These are phyloP conservation scores for Kradibia gibbosae DNA, from an alignment of 1,140 invertebrate genomes.

Conservation along the genomic window DNA sequence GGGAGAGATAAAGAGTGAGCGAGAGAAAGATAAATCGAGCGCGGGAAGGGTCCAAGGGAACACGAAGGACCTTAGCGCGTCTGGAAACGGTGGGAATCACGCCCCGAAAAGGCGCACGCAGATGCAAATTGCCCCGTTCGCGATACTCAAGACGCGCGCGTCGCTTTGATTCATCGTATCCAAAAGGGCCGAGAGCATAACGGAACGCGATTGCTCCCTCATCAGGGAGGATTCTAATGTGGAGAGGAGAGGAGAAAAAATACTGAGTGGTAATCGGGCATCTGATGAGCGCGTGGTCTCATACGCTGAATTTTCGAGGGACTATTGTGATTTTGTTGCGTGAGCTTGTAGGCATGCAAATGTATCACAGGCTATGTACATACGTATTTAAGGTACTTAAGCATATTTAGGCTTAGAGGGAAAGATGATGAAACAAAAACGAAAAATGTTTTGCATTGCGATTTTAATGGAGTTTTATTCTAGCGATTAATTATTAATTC, in stretches of 20 bases:
- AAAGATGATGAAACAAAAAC: neutral
- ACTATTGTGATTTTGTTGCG: conserved; percentile 35
- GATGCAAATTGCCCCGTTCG: conserved; percentile 41
- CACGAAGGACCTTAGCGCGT: conserved; percentile 14
- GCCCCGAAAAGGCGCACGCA: conserved; percentile 34
- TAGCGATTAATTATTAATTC: too few relatives aligned
- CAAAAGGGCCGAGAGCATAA: conserved; percentile 12
- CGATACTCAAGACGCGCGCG: conserved; percentile 16
- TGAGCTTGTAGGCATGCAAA: neutral
- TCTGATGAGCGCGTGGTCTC: neutral
- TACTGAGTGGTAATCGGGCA: neutral
- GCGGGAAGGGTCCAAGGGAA: neutral
- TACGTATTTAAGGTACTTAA: neutral
- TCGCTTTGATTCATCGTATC: conserved; percentile 26
- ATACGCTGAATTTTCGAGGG: neutral
- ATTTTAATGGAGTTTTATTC: too few relatives aligned
- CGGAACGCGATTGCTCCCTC: conserved; percentile 43
- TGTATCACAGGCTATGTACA: neutral
- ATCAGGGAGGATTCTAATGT: conserved; percentile 16
- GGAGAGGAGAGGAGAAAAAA: neutral
- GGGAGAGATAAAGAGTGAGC: neutral
- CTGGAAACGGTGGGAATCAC: conserved; percentile 39
- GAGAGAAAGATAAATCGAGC: too few relatives aligned
- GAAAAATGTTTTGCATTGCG: too few relatives aligned
- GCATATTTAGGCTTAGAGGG: neutral